Percentiles rank a stretch among this genome's conserved stretches.
Conservation (phyloP, 2,888 invertebrate genomes). For the Leptinotarsa tumamoca region DNA sequence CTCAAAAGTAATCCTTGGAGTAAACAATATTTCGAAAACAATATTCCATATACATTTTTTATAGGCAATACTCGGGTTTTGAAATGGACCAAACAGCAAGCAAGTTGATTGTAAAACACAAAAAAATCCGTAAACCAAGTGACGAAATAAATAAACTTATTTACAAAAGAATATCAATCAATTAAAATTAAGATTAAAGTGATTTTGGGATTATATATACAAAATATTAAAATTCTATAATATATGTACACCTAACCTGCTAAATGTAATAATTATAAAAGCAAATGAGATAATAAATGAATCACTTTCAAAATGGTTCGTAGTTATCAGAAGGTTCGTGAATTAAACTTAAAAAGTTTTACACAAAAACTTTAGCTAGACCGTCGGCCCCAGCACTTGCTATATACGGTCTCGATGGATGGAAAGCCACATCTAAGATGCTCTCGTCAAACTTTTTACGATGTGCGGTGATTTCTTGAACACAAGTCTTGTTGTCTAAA, state of each 20-base stretch:
- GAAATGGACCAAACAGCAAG: background rate
- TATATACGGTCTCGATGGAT: constrained; percentile 97
- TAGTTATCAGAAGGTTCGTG: constrained; percentile 25
- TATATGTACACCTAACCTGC: constrained; percentile 58
- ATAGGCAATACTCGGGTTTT: constrained; percentile 17
- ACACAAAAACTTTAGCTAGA: constrained; percentile 98
- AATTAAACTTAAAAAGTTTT: constrained; percentile 50
- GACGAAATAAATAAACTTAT: constrained; percentile 52
- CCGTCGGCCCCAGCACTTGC: constrained; percentile 99
- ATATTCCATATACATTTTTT: background rate
- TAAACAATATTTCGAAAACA: background rate
- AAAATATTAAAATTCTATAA: constrained; percentile 49
- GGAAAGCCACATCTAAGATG: constrained; percentile 99
- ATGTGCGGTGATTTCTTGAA: constrained; percentile 99
- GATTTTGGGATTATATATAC: constrained; percentile 47
- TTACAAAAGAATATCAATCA: constrained; percentile 49
- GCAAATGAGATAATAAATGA: constrained; percentile 38
- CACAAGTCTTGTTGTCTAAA: constrained; percentile 98
- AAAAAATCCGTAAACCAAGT: constrained; percentile 38
- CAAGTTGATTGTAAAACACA: constrained; percentile 3
- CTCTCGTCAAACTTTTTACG: constrained; percentile 99
- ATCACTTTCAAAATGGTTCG: constrained; percentile 41
- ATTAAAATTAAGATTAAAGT: constrained; percentile 46
- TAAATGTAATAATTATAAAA: constrained; percentile 40
- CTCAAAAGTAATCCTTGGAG: background rate